These are phyloP conservation scores for Lepus europaeus DNA, from an alignment of 2,113 vertebrate species.

Conservation along the genomic window DNA sequence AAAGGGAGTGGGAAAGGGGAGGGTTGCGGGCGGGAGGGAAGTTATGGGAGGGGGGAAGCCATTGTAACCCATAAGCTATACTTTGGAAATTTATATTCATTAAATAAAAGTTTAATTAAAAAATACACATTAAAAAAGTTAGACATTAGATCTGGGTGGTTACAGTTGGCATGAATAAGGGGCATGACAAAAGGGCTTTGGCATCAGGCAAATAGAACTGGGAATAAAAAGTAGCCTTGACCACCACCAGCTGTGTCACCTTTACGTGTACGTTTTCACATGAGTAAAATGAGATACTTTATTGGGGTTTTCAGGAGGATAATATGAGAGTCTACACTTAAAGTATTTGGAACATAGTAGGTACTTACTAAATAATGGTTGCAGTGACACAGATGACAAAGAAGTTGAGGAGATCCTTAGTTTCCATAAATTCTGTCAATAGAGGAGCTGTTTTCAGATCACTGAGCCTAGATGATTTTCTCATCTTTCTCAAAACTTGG, in stretches of 20 bases:
- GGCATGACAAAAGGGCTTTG: neutral
- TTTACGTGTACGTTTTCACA: neutral
- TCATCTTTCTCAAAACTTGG: neutral
- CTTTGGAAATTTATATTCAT: no score
- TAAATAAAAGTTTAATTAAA: neutral
- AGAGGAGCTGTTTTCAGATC: constrained; percentile 1
- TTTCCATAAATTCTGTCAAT: neutral
- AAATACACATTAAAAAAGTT: neutral
- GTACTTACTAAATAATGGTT: neutral
- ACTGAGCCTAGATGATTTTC: neutral
- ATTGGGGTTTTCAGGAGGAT: neutral
- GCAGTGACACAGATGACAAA: neutral
- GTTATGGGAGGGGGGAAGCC: no score
- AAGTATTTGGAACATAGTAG: neutral
- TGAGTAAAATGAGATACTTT: neutral
- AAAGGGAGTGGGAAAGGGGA: no score
- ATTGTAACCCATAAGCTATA: no score
- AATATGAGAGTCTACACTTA: neutral
- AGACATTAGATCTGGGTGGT: neutral
- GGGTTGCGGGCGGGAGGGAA: no score
- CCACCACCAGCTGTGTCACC: neutral
- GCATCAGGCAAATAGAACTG: neutral
- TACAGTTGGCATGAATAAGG: neutral
- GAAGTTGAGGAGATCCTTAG: neutral
- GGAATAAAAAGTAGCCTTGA: neutral